Evolutionary conservation across 2,888 invertebrate genomes (phyloP), one percentile per base, ranked within the genome.

Genomic region (Allophyes oxyacanthae): DNA sequence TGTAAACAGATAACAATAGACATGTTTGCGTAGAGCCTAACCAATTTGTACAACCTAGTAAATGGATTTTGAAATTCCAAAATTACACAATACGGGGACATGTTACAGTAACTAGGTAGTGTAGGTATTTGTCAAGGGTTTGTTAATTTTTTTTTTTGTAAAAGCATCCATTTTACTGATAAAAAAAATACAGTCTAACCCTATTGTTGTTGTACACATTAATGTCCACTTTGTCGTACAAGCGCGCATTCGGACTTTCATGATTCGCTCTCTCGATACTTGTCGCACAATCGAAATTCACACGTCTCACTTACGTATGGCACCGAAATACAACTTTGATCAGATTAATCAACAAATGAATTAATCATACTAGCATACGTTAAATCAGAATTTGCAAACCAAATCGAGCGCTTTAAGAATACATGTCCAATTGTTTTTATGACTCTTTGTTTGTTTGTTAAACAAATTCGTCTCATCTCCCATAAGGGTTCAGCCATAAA

Each of bases 401-500:
- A 63, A 50, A 54, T 64, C 40, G 33, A 55, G 32, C 32, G 43
- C 33, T 60, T 15, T n/a, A n/a, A 37, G 36, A 51, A 64, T 59
- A 59, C 42, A 50, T 8, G 30, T 6, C 30, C 40, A 11, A 44
- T 56, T 46, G 57, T 38, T 44, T 33, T 44, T 37, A 64, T 13
- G 44, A 30, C 43, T 44, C 33, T 44, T 49, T 46, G 49, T 59
- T 54, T 52, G 50, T n/a, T 54, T 34, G 42, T 52, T 48, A 45
- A 55, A 64, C 51, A 58, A 67, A 64, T 75, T 51, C 38, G 26
- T 42, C 28, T 63, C 78, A 83, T 86, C 79, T 78, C 83, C 78
- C 84, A 84, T 84, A 87, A 77, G 79, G 78, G 66, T 72, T 72
- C 55, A 72, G 72, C 79, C 83, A 79, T 89, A 88, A 89, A 88